Conservation (phyloP, 2,113 vertebrate species). For the Podiceps cristatus region DNA sequence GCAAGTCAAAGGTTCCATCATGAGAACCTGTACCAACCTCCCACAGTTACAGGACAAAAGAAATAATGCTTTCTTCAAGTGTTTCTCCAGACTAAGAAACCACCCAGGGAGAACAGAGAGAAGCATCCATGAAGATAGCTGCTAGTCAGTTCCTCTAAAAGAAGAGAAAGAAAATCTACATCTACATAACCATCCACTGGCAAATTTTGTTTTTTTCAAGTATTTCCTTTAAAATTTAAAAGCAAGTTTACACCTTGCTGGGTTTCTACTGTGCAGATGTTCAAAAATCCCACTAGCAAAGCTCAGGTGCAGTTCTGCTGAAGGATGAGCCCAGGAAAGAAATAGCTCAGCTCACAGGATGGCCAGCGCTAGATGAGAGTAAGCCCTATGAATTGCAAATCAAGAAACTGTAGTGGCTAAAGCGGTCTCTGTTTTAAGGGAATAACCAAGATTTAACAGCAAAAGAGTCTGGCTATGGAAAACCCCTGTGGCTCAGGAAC, state of each 20-base stretch:
- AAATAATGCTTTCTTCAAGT: not conserved
- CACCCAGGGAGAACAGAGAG: not conserved
- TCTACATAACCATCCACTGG: not conserved
- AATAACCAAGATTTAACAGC: not conserved
- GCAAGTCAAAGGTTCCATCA: not conserved
- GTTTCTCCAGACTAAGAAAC: not conserved
- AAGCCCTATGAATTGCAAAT: not conserved
- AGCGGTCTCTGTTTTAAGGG: not conserved
- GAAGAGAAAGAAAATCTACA: not conserved
- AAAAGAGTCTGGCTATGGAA: not conserved
- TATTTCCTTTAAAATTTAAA: not conserved
- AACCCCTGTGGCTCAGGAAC: not conserved
- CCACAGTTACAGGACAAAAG: not conserved
- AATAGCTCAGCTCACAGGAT: not conserved
- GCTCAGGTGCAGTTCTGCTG: not conserved
- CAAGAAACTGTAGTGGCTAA: not conserved
- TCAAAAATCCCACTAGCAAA: not conserved
- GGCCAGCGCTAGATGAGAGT: not conserved
- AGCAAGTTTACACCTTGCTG: not conserved
- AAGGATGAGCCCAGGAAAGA: not conserved
- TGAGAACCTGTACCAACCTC: not conserved
- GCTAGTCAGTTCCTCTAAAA: not conserved
- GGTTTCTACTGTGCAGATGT: not conserved
- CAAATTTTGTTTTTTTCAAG: not conserved
- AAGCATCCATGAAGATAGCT: not conserved